phyloP scores from a whole-genome alignment of 2,113 vertebrate genomes.

The Alligator sinensis region DNA sequence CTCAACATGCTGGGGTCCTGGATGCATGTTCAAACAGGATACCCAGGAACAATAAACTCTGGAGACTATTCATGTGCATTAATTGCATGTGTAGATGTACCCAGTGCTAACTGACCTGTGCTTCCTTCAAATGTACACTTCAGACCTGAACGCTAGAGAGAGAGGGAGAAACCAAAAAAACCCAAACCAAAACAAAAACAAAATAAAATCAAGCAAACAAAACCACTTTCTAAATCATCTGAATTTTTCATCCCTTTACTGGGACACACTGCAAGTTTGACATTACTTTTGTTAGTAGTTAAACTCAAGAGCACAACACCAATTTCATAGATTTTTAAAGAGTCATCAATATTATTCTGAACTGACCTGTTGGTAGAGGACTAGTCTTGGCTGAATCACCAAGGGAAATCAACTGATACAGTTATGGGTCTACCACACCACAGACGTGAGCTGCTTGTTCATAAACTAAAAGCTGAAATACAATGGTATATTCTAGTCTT shows the following conservation, averaged over 20 bases:
- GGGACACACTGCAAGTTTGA: no score
- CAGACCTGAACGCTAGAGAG: background rate
- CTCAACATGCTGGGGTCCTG: no score
- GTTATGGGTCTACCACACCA: background rate
- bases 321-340: background rate
- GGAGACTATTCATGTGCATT: no score
- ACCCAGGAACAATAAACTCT: no score
- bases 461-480: background rate
- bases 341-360: background rate
- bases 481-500: background rate
- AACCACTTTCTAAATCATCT: background rate
- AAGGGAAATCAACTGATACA: background rate
- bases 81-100: no score
- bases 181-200: no score
- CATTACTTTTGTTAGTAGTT: no score
- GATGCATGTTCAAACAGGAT: no score
- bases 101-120: background rate
- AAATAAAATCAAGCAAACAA: no score
- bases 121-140: background rate
- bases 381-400: background rate
- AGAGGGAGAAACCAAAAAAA: background rate
- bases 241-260: background rate
- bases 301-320: no score
- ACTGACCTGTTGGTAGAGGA: background rate
- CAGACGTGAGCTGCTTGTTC: background rate